Evolutionary conservation across 2,888 invertebrate genomes (phyloP).

Genomic region (Conistra vaccinii): DNA sequence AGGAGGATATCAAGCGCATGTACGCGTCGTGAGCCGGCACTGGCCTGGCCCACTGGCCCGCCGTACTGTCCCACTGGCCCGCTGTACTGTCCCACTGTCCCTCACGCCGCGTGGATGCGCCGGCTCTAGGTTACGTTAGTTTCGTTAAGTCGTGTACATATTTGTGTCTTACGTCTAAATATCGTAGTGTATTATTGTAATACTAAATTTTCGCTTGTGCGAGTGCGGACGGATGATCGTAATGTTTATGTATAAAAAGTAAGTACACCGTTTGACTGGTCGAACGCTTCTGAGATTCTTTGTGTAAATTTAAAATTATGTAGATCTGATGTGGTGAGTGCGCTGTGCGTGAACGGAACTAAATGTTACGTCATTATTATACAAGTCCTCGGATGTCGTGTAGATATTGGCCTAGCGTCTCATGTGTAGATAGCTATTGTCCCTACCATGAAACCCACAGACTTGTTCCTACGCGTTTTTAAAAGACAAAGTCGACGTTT

Average conservation of each 20-base stretch:
- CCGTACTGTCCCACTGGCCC: constrained; percentile 10
- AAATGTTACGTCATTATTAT: constrained; percentile 64
- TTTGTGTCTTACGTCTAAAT: constrained; percentile 74
- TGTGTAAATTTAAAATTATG: constrained; percentile 69
- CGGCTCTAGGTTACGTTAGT: constrained; percentile 60
- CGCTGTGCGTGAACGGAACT: constrained; percentile 68
- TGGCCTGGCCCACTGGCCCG: constrained; percentile 14
- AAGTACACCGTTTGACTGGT: constrained; percentile 66
- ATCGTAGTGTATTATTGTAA: constrained; percentile 72
- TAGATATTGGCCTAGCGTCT: constrained; percentile 76
- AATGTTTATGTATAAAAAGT: constrained; percentile 63
- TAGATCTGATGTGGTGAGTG: constrained; percentile 75
- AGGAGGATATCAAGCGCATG: constrained; percentile 97
- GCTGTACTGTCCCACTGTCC: constrained; percentile 18
- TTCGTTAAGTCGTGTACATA: constrained; percentile 76
- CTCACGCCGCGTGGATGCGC: constrained; percentile 18
- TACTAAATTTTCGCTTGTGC: constrained; percentile 68
- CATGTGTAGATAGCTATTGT: constrained; percentile 60
- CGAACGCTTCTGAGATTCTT: constrained; percentile 69
- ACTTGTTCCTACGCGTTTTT: constrained; percentile 50
- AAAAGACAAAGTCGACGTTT: constrained; percentile 57
- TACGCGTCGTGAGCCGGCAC: constrained; percentile 95
- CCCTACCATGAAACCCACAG: constrained; percentile 53
- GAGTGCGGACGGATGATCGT: constrained; percentile 67
- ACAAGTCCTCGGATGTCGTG: constrained; percentile 64